phyloP scores from a whole-genome alignment of 2,888 invertebrate species.

The Xestia rhomboidea region DNA sequence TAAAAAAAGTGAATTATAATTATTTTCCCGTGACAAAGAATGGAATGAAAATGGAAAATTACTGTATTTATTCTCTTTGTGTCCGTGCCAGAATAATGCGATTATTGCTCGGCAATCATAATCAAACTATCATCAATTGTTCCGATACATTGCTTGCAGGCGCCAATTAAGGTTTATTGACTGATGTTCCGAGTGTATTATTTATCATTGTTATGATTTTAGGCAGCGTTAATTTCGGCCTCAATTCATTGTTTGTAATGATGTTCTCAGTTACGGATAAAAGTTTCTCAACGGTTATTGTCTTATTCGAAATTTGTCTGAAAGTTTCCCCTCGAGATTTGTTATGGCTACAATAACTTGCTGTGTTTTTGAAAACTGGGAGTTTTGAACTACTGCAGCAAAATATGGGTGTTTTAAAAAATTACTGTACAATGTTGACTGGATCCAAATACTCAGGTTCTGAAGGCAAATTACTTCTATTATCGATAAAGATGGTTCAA shows the following conservation, averaged over 20 bases:
- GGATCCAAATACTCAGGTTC: not conserved
- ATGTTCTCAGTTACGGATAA: slow-evolving; percentile 1
- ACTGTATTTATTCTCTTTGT: slow-evolving; percentile 52
- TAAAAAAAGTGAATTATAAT: slow-evolving; percentile 48
- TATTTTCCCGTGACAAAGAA: slow-evolving; percentile 15
- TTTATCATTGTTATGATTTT: slow-evolving; percentile 40
- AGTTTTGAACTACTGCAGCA: not conserved
- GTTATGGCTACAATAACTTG: slow-evolving; percentile 29
- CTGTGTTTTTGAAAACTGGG: slow-evolving; percentile 17
- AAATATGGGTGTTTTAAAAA: not conserved
- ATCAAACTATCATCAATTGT: slow-evolving; percentile 63
- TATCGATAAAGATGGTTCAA: not conserved
- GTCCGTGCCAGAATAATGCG: slow-evolving; percentile 46
- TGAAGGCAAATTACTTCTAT: not conserved
- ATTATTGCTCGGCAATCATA: slow-evolving; percentile 54
- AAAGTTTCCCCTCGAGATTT: slow-evolving; percentile 31
- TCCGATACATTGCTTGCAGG: slow-evolving; percentile 61
- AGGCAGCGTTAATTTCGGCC: slow-evolving; percentile 4
- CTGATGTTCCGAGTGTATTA: slow-evolving; percentile 30
- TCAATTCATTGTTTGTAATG: slow-evolving; percentile 4
- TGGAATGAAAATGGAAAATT: slow-evolving; percentile 47
- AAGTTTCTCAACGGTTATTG: not conserved
- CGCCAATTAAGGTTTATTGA: slow-evolving; percentile 56
- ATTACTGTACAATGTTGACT: not conserved
- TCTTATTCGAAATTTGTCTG: slow-evolving; percentile 2